A percentile compares a stretch with the other conserved stretches of the same genome.
Conservation (phyloP, 2,888 invertebrate species). For the Oscheius sp. region DNA sequence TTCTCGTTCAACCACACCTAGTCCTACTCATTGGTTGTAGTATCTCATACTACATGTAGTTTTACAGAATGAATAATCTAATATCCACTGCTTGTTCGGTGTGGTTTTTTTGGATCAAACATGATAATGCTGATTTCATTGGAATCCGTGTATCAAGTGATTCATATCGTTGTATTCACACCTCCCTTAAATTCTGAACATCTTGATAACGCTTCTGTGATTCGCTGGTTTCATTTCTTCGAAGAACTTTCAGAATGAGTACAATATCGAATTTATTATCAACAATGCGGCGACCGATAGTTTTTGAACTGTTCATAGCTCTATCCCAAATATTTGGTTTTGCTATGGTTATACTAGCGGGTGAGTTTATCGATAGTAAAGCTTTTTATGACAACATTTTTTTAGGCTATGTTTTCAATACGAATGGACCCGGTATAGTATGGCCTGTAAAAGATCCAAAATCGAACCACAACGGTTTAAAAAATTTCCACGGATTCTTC, state of each 20-base stretch:
- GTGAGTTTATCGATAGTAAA: slow-evolving; percentile 28
- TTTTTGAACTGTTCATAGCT: slow-evolving; percentile 40
- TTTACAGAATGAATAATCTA: too few species aligned
- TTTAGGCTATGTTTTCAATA: slow-evolving; percentile 45
- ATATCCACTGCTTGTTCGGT: not conserved
- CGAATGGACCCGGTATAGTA: slow-evolving; percentile 34
- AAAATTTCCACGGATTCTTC: slow-evolving; percentile 50
- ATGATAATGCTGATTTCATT: slow-evolving; percentile 3
- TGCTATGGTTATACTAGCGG: slow-evolving; percentile 43
- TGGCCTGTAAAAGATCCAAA: slow-evolving; percentile 35
- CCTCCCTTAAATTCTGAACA: not conserved
- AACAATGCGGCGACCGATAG: slow-evolving; percentile 18
- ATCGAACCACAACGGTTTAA: slow-evolving; percentile 4
- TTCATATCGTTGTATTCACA: slow-evolving; percentile 16
- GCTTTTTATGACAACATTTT: not conserved
- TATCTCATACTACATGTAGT: too few species aligned
- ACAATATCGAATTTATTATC: not conserved
- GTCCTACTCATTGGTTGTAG: too few species aligned
- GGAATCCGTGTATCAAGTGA: slow-evolving; percentile 24
- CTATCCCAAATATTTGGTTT: slow-evolving; percentile 54
- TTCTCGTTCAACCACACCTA: slow-evolving; percentile 10
- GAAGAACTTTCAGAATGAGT: slow-evolving; percentile 9
- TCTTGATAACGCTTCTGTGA: not conserved
- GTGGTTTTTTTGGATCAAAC: not conserved
- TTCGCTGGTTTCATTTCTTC: slow-evolving; percentile 22